Base-by-base conservation (phyloP, 1,140 invertebrate species). In the Bombus consobrinus region DNA sequence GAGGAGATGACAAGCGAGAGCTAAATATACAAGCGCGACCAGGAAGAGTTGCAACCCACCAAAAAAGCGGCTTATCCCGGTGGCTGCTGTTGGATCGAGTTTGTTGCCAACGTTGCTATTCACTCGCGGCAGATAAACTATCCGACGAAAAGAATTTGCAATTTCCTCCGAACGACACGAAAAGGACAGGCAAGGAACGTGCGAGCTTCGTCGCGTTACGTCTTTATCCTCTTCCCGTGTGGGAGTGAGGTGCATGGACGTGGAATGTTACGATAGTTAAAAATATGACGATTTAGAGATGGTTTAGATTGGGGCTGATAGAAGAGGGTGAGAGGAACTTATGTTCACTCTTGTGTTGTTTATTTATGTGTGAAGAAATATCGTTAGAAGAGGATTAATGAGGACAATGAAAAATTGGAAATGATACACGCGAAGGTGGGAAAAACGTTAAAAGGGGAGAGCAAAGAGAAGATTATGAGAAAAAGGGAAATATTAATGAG, bases 51-150 rank as follows among this genome's bases (percentile, higher is more conserved):
- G 32, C 69, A 34, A n/a, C 43, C 15, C 32, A 66, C n/a, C 5
- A 66, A 62, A 86, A 88, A 81, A 83, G 34, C 72, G 75, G 84
- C 74, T 88, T 86, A 88, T 86, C 84, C 87, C n/a, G 34, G 18
- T 32, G 69, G 25, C 25, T 43, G 59, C 37, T 32, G 59, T 41
- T 81, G 73, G 76, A 85, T 89, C 79, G 87, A 89, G 83, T 77
- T 83, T 73, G 59, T 59, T 78, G 59, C 83, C 39, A 53, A 41
- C 68, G 59, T 66, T 39, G 72, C 53, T 75, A 43, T 77, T 82
- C 68, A 47, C 28, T 59, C 32, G 66, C 57, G 37, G 6, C 53
- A 71, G 71, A 87, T 85, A 80, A 89, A 80, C 81, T 41, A 76
- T 86, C 68, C 75, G 39, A 34, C 32, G 39, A 72, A 88, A 83